Evolutionary conservation across 2,888 invertebrate species (phyloP).

Genomic region (Phanerotoma sp.): DNA sequence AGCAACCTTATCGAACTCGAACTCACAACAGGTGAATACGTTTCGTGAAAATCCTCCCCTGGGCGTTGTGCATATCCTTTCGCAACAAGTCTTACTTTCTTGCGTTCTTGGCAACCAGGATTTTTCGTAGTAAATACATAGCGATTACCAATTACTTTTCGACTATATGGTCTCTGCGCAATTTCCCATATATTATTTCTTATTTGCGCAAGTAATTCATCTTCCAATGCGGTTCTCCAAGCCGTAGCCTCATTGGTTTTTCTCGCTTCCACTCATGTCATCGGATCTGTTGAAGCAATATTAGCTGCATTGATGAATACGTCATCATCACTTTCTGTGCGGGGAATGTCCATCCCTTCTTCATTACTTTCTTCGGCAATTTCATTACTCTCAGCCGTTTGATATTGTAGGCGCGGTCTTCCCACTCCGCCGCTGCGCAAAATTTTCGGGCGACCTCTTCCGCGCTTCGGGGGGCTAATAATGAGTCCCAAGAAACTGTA

Average conservation of each 20-base stretch:
- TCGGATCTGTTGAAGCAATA: too few relatives aligned
- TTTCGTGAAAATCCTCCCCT: conserved; percentile 15
- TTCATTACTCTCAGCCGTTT: too few relatives aligned
- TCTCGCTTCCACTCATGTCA: not conserved
- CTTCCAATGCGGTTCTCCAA: conserved; percentile 23
- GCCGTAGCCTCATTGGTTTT: conserved; percentile 7
- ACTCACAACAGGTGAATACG: conserved; percentile 23
- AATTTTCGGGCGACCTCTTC: too few relatives aligned
- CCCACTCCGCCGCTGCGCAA: too few relatives aligned
- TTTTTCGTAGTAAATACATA: conserved; percentile 22
- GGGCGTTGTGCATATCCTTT: conserved; percentile 21
- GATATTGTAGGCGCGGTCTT: too few relatives aligned
- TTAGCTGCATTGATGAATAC: too few relatives aligned
- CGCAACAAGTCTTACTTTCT: conserved; percentile 23
- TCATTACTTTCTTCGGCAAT: too few relatives aligned
- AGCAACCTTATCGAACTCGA: conserved; percentile 10
- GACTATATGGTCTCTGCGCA: conserved; percentile 4
- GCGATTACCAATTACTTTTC: conserved; percentile 12
- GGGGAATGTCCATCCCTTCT: too few relatives aligned
- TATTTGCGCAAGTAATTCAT: conserved; percentile 16
- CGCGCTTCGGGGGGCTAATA: too few relatives aligned
- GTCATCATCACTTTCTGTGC: too few relatives aligned
- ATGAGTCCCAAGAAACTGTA: too few relatives aligned
- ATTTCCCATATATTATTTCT: conserved; percentile 25
- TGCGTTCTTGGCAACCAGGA: conserved; percentile 10